These are phyloP conservation scores for Syngnathoides biaculeatus DNA, from an alignment of 2,113 vertebrate genomes.

Conservation along the genomic window DNA sequence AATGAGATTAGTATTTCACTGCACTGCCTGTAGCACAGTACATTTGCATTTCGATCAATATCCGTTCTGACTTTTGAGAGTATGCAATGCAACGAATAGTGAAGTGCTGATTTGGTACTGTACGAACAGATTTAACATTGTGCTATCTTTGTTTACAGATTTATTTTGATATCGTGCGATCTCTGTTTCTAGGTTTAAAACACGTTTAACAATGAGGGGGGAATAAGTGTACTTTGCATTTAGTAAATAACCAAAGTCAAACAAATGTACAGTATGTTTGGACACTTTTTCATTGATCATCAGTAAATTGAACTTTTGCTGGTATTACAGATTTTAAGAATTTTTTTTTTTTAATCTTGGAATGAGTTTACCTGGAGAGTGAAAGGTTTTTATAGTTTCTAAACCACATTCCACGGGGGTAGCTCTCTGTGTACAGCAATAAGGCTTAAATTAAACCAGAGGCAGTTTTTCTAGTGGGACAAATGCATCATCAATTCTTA, in stretches of 20 bases:
- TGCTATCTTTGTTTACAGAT: neutral
- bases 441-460: neutral
- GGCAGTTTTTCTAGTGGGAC: neutral
- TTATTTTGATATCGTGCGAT: neutral
- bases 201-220: neutral
- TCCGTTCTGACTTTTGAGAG: neutral
- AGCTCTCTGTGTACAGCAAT: neutral
- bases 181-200: neutral
- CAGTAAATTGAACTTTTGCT: neutral
- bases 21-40: neutral
- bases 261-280: neutral
- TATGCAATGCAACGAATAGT: neutral
- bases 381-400: neutral
- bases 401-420: neutral
- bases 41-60: neutral
- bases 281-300: neutral
- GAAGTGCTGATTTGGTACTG: neutral
- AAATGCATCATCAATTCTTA: too few species aligned
- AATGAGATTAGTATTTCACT: neutral
- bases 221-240: neutral
- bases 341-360: neutral
- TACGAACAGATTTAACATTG: neutral
- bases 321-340: neutral
- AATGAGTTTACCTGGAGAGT: neutral
- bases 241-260: neutral